A percentile compares a stretch with the other conserved stretches of the same genome.
Conservation (phyloP, 2,888 invertebrate genomes). For the Blomia tropicalis region DNA sequence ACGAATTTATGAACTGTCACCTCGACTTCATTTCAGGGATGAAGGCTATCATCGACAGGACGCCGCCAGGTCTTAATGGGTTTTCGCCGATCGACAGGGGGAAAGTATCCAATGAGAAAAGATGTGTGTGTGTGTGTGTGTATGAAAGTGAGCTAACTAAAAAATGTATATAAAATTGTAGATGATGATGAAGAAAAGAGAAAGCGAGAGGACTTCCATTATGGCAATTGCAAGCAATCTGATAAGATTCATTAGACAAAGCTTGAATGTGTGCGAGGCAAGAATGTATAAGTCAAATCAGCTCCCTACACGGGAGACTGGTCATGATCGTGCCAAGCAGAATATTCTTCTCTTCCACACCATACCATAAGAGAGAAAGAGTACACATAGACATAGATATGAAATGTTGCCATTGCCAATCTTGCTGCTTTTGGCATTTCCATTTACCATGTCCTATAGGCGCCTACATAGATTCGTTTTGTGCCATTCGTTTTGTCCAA, state of each 20-base stretch:
- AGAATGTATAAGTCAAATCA: background rate
- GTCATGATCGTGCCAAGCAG: slow-evolving; percentile 5
- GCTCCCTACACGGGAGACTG: background rate
- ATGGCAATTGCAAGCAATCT: no score
- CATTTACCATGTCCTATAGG: background rate
- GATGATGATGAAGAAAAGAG: no score
- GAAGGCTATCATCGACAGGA: background rate
- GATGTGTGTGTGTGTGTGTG: background rate
- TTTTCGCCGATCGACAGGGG: background rate
- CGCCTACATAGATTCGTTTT: no score
- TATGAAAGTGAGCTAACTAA: no score
- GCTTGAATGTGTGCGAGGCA: background rate
- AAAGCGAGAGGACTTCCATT: no score
- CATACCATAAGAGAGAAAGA: no score
- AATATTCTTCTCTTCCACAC: no score
- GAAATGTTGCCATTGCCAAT: background rate
- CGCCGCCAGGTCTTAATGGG: background rate
- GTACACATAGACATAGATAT: no score
- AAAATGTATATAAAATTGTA: no score
- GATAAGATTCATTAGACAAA: slow-evolving; percentile 9
- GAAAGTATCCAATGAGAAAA: background rate
- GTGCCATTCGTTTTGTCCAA: no score
- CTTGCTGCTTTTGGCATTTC: background rate
- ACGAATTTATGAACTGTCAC: background rate
- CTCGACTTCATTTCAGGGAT: no score